Evolutionary conservation across 2,888 invertebrate genomes (phyloP).

Genomic region (Ochlodes sylvanus): DNA sequence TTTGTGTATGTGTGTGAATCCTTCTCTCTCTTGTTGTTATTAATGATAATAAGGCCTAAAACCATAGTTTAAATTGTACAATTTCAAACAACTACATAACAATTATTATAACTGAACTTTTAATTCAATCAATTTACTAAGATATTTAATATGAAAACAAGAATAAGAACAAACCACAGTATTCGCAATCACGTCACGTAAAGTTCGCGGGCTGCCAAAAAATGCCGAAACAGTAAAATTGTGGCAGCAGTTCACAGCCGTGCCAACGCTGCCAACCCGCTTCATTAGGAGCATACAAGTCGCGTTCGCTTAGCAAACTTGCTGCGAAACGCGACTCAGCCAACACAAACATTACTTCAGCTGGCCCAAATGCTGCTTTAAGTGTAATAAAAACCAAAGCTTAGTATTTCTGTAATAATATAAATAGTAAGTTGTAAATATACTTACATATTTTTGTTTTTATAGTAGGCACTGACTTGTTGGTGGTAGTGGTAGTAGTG

Average conservation of each 20-base stretch:
- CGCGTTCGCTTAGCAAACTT: slow-evolving; percentile 39
- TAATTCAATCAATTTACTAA: background rate
- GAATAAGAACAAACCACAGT: background rate
- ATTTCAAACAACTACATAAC: too few relatives aligned
- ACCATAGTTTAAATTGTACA: too few relatives aligned
- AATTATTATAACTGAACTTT: background rate
- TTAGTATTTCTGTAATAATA: too few relatives aligned
- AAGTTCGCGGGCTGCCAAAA: slow-evolving; percentile 11
- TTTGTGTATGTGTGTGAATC: too few relatives aligned
- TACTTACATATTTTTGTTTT: too few relatives aligned
- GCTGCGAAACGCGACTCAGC: slow-evolving; percentile 19
- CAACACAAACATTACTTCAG: slow-evolving; percentile 31
- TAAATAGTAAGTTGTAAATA: too few relatives aligned
- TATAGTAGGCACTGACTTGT: too few relatives aligned
- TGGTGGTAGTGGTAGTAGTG: too few relatives aligned
- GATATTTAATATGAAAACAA: background rate
- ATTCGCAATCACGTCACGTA: background rate
- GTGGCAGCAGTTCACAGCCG: slow-evolving; percentile 50
- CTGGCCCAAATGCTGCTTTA: background rate
- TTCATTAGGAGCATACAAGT: slow-evolving; percentile 60
- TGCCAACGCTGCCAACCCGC: slow-evolving; percentile 55
- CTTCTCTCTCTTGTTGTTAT: too few relatives aligned
- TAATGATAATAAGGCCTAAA: too few relatives aligned
- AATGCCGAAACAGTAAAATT: slow-evolving; percentile 47
- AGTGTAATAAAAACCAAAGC: background rate